Percentiles rank a stretch among this genome's conserved stretches.
Conservation (phyloP, 1,140 invertebrate genomes). For the Thaumatotibia leucotreta region DNA sequence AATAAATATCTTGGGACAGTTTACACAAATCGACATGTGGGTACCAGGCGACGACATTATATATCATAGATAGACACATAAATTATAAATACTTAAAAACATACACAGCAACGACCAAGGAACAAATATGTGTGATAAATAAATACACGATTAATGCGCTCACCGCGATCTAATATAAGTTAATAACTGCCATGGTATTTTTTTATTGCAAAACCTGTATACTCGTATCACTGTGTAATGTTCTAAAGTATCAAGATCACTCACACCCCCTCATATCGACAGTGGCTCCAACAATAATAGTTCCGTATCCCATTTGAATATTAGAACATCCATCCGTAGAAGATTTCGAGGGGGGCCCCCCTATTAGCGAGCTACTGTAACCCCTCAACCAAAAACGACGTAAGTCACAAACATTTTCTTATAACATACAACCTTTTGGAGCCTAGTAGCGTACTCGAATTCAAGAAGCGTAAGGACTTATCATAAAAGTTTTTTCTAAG, state of each 20-base stretch:
- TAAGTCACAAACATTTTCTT: background rate
- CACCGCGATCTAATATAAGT: too few species aligned
- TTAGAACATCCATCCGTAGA: constrained; percentile 71
- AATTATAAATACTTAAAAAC: too few species aligned
- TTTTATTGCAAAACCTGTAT: background rate
- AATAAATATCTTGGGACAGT: too few species aligned
- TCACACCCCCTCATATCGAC: constrained; percentile 53
- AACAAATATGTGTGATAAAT: too few species aligned
- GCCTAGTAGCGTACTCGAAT: background rate
- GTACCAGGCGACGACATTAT: too few species aligned
- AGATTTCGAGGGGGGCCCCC: constrained; percentile 49
- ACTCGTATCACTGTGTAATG: too few species aligned
- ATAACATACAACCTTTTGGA: background rate
- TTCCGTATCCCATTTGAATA: constrained; percentile 76
- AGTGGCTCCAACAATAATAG: constrained; percentile 75
- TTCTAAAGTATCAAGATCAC: constrained; percentile 39
- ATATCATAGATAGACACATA: too few species aligned
- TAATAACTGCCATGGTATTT: too few species aligned
- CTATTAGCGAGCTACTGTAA: constrained; percentile 14
- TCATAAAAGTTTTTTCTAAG: background rate
- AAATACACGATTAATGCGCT: too few species aligned
- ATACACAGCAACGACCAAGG: too few species aligned
- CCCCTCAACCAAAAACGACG: background rate
- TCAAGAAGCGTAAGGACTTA: background rate
- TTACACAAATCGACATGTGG: too few species aligned